Base-by-base conservation (phyloP, 2,888 invertebrate species). In the Labia minor region DNA sequence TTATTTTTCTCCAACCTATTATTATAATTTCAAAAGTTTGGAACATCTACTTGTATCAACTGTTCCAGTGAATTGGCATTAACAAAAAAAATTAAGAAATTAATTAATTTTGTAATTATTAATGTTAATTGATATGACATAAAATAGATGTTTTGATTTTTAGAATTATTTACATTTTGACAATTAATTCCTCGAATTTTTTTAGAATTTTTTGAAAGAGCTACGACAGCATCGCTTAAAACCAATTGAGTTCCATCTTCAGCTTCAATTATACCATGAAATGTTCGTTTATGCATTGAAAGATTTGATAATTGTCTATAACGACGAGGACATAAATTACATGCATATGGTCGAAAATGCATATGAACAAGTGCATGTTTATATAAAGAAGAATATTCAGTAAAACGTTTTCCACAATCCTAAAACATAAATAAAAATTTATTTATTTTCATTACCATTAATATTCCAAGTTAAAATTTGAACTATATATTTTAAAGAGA, bases 381-480 rank as follows among this genome's bases (percentile, higher is more conserved):
- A 74, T 86, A 86, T 18, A 86, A 79, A 71, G 85, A 86, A 65
- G 86, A 86, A 74, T 86, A 87, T 74, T 87, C 87, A 0, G 86
- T 86, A 72, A 87, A 87, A 63, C 85, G 77, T 73, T 85, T 84
- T 19, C 82, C 81, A 75, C 86, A 87, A 64, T 82, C 83, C 77
- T 79, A 70, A 66, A 74, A 74, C 65, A 62, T 21, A 69, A 63
- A 21, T 37, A 62, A 63, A 63, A 63, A 16, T 18, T 61, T 18
- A 33, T 33, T 69, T 21, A 61, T 20, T 63, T 19, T 33, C 14
- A 16, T 61, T n/a, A 1, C n/a, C 37, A 18, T 33, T 14, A 65
- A n/a, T 10, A 18, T 37, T 21, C 19, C 10, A 20, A 65, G 8
- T 37, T 18, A 16, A 65, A 21, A 37, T 16, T 19, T 65, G 16